phyloP scores from a whole-genome alignment of 2,888 invertebrate genomes.

The Operophtera brumata region DNA sequence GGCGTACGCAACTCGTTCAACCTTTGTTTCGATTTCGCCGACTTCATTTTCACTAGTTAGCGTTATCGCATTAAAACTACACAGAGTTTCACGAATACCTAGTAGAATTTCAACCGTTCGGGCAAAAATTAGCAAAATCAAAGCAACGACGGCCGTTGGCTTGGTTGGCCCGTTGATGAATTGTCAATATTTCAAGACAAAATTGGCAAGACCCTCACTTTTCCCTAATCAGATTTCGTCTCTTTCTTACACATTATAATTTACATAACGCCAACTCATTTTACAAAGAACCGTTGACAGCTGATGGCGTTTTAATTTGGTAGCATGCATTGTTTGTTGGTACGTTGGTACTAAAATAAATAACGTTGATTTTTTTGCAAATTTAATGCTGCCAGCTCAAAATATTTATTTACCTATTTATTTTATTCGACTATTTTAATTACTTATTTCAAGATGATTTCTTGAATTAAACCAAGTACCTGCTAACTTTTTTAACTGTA shows the following conservation, averaged over 20 bases:
- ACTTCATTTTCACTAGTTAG: constrained; percentile 60
- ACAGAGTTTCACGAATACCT: constrained; percentile 33
- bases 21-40: constrained; percentile 72
- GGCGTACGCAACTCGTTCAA: constrained; percentile 73
- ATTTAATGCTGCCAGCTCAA: constrained; percentile 24
- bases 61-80: constrained; percentile 38
- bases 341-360: too few species aligned
- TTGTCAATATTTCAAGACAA: constrained; percentile 40
- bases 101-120: constrained; percentile 47
- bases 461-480: too few species aligned
- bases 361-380: too few species aligned
- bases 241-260: constrained; percentile 27
- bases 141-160: too few species aligned
- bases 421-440: neutral
- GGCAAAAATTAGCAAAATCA: constrained; percentile 60
- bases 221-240: constrained; percentile 24
- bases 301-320: constrained; percentile 32
- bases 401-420: neutral
- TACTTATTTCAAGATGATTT: too few species aligned
- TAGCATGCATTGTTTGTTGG: constrained; percentile 35
- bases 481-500: too few species aligned
- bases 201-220: constrained; percentile 32
- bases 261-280: constrained; percentile 31
- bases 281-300: constrained; percentile 32
- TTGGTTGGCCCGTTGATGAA: constrained; percentile 59